phyloP scores from a whole-genome alignment of 2,113 vertebrate genomes.

The Accipiter cooperii region DNA sequence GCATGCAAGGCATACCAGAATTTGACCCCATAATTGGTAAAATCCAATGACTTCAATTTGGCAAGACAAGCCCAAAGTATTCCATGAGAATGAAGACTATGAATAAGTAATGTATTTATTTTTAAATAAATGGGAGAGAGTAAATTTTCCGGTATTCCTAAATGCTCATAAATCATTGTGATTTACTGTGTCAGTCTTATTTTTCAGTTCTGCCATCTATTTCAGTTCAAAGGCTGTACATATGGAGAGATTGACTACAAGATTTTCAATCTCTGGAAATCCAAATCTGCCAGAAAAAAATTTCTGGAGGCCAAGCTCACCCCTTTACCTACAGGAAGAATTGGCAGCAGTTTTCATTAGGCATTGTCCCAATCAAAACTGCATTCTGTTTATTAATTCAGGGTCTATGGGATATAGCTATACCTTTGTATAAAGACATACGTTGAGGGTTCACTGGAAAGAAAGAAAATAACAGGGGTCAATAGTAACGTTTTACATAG shows the following conservation, averaged over 20 bases:
- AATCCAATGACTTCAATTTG: neutral
- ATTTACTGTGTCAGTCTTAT: slow-evolving; percentile 15
- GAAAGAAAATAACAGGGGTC: neutral
- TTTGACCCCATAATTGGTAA: neutral
- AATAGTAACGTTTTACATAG: accelerated
- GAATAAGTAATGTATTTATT: slow-evolving; percentile 24
- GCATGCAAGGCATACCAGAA: neutral
- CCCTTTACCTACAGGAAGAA: neutral
- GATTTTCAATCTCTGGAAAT: slow-evolving; percentile 33
- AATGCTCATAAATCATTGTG: slow-evolving; percentile 19
- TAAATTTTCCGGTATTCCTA: neutral
- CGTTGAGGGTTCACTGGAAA: neutral
- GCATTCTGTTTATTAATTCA: neutral
- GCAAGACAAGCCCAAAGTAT: neutral
- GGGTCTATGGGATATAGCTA: neutral
- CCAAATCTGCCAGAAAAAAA: neutral
- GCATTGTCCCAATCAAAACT: neutral
- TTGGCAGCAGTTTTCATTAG: neutral
- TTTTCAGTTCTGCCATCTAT: slow-evolving; percentile 36
- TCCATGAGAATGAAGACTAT: neutral
- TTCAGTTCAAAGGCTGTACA: neutral
- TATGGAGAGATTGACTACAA: neutral
- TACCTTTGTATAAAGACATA: neutral
- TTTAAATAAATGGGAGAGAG: slow-evolving; percentile 13
- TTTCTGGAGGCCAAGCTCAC: neutral